Evolutionary conservation across 2,888 invertebrate species (phyloP).

Genomic region (Scaptomyza caliginosa): DNA sequence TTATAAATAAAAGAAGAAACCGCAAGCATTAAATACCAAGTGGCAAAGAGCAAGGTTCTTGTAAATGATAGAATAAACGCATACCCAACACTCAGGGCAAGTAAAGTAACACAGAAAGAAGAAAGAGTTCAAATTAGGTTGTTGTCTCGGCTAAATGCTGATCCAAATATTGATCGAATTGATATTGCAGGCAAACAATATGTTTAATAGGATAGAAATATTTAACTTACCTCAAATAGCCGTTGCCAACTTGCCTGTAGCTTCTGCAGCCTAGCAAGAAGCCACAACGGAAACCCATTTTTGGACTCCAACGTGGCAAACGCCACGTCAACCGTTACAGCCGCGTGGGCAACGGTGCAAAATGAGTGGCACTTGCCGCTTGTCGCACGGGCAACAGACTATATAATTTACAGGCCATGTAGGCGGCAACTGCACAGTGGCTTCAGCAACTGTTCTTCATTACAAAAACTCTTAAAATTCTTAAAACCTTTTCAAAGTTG

Average conservation of each 20-base stretch:
- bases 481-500: too few relatives aligned
- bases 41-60: background rate
- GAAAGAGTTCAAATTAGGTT: too few relatives aligned
- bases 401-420: conserved; percentile 42
- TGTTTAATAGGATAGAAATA: too few relatives aligned
- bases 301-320: background rate
- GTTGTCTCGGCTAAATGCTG: too few relatives aligned
- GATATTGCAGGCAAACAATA: too few relatives aligned
- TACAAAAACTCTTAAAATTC: too few relatives aligned
- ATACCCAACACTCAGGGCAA: conserved; percentile 13
- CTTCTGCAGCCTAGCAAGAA: background rate
- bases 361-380: conserved; percentile 49
- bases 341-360: conserved; percentile 18
- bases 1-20: conserved; percentile 10
- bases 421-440: conserved; percentile 12
- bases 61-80: conserved; percentile 1
- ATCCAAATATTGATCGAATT: background rate
- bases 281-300: background rate
- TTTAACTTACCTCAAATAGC: background rate
- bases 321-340: background rate
- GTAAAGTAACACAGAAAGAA: too few relatives aligned
- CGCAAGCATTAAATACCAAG: conserved; percentile 33
- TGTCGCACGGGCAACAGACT: conserved; percentile 35
- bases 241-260: background rate
- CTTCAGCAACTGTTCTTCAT: too few relatives aligned